phyloP scores from a whole-genome alignment of 2,113 vertebrate genomes.

The Larimichthys crocea region DNA sequence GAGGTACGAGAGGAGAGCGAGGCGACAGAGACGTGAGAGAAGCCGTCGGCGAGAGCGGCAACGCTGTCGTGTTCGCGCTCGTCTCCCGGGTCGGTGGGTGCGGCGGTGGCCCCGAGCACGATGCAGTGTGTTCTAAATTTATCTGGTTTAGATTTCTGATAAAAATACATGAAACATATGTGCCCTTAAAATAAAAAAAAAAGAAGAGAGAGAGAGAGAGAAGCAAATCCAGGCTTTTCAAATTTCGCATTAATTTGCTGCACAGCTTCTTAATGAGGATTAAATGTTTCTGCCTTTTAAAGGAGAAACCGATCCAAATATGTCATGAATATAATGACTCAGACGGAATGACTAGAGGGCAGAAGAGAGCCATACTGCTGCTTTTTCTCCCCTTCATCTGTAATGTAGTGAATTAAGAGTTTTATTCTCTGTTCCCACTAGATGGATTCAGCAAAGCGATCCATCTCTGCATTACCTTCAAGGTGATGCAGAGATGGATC shows the following conservation, averaged over 20 bases:
- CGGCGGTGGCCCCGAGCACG: slow-evolving; percentile 1
- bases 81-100: slow-evolving; percentile 19
- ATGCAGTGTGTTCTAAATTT: slow-evolving; percentile 9
- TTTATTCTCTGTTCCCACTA: slow-evolving; percentile 9
- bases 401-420: slow-evolving; percentile 22
- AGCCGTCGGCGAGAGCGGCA: slow-evolving; percentile 55
- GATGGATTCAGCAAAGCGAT: slow-evolving; percentile 11
- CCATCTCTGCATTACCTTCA: neutral
- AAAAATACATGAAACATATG: slow-evolving; percentile 37
- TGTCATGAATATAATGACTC: slow-evolving; percentile 36
- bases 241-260: slow-evolving; percentile 59
- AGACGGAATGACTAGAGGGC: slow-evolving; percentile 69
- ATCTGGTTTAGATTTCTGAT: slow-evolving; percentile 60
- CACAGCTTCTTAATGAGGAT: slow-evolving; percentile 67
- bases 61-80: slow-evolving; percentile 55
- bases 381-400: neutral
- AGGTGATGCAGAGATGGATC: slow-evolving; percentile 48
- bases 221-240: slow-evolving; percentile 20
- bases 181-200: neutral
- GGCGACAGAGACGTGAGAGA: slow-evolving; percentile 58
- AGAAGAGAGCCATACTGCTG: slow-evolving; percentile 72
- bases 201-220: neutral
- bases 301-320: slow-evolving; percentile 39
- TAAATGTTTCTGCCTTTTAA: slow-evolving; percentile 47
- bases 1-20: slow-evolving; percentile 66